phyloP scores from a whole-genome alignment of 2,797 vertebrate species.

The Myotis myotis region DNA sequence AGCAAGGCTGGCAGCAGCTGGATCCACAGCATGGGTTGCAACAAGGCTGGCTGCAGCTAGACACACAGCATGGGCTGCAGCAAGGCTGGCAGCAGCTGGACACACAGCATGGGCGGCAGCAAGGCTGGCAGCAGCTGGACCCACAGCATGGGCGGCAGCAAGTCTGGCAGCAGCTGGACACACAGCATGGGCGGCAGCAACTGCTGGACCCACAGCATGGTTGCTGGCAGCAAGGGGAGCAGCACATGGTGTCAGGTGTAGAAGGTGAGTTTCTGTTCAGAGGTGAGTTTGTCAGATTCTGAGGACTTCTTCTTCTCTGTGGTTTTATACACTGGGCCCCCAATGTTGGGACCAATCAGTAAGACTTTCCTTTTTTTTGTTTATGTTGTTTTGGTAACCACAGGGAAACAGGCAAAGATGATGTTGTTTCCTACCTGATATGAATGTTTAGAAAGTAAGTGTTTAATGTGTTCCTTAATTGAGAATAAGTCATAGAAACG shows the following conservation, averaged over 20 bases:
- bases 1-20: background rate
- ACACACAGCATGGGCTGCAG: background rate
- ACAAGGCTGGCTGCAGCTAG: background rate
- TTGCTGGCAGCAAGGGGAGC: background rate
- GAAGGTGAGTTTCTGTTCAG: background rate
- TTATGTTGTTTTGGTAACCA: background rate
- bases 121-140: background rate
- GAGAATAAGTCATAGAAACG: background rate
- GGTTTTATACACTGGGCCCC: background rate
- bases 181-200: too few relatives aligned
- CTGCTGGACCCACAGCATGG: too few relatives aligned
- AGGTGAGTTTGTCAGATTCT: background rate
- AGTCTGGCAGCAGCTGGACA: too few relatives aligned
- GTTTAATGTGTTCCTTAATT: conserved; percentile 2
- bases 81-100: background rate
- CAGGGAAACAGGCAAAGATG: background rate
- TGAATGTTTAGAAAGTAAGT: background rate
- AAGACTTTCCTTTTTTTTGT: background rate
- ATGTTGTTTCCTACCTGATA: background rate
- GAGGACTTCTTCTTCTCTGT: background rate
- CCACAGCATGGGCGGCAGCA: too few relatives aligned
- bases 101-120: background rate
- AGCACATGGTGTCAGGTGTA: background rate
- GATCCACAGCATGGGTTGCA: background rate
- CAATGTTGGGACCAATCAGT: background rate